Percentiles rank a stretch among this genome's conserved stretches.
Evolutionary conservation across 2,888 invertebrate genomes (phyloP).

Genomic region (Mesochorus sp.): DNA sequence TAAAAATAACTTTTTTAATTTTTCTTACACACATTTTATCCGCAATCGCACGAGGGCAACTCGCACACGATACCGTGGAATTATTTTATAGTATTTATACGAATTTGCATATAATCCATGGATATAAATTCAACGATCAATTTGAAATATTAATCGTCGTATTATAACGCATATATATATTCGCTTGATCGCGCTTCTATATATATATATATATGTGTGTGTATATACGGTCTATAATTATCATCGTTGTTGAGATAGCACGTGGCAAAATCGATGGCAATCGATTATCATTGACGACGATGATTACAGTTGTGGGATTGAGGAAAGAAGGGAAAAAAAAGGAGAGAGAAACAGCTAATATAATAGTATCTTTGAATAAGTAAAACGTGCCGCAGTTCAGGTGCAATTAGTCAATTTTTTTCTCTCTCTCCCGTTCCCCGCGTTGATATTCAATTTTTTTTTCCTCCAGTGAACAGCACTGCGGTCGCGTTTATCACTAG

Average conservation of each 20-base stretch:
- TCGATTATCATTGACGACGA: neutral
- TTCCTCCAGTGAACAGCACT: neutral
- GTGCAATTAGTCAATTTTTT: constrained; percentile 60
- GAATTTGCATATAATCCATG: neutral
- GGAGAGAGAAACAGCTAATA: neutral
- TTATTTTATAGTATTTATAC: too few species aligned
- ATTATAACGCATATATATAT: neutral
- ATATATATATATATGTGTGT: too few species aligned
- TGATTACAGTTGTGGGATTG: neutral
- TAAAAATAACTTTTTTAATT: too few species aligned
- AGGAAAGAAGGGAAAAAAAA: too few species aligned
- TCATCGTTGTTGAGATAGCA: neutral
- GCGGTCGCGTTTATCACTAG: neutral
- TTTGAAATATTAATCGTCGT: neutral
- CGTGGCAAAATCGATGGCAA: constrained; percentile 1
- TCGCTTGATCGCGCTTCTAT: neutral
- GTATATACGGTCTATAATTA: constrained; percentile 14
- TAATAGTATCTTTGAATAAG: neutral
- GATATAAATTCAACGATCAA: neutral
- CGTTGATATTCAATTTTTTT: neutral
- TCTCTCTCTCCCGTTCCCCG: neutral
- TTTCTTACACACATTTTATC: too few species aligned
- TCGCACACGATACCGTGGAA: too few species aligned
- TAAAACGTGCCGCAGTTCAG: neutral
- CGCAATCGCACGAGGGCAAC: too few species aligned